Conservation (phyloP, 2,888 invertebrate species). For the Drosophila rubida region DNA sequence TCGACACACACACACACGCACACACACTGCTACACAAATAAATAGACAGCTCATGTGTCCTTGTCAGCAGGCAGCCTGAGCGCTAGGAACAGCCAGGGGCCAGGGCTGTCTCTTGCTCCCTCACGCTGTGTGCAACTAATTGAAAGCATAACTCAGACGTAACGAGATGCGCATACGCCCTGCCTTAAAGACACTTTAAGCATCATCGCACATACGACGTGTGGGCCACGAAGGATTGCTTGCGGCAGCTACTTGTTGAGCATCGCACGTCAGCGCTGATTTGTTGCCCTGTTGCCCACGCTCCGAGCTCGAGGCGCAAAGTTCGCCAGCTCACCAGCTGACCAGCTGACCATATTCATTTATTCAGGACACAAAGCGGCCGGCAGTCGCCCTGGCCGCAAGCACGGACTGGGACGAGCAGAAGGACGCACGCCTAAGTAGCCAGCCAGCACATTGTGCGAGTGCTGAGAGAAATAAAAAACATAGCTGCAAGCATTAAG, state of each 20-base stretch:
- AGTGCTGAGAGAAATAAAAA: slow-evolving; percentile 59
- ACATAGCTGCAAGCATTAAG: slow-evolving; percentile 60
- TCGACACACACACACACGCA: not conserved
- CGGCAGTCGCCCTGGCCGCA: not conserved
- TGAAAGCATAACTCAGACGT: slow-evolving; percentile 72
- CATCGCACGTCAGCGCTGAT: slow-evolving; percentile 38
- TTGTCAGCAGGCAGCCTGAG: slow-evolving; percentile 37
- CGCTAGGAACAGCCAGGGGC: slow-evolving; percentile 20
- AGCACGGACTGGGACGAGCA: not conserved
- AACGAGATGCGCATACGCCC: slow-evolving; percentile 61
- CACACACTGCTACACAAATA: not conserved
- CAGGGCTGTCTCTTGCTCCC: slow-evolving; percentile 40
- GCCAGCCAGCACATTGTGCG: slow-evolving; percentile 49
- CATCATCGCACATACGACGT: slow-evolving; percentile 53
- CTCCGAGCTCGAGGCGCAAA: slow-evolving; percentile 5
- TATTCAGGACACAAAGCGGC: slow-evolving; percentile 7
- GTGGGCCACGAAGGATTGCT: slow-evolving; percentile 16
- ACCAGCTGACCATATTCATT: slow-evolving; percentile 48
- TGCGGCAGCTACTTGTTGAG: slow-evolving; percentile 64
- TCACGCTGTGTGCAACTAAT: slow-evolving; percentile 53
- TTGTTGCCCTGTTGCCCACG: slow-evolving; percentile 28
- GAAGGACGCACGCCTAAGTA: slow-evolving; percentile 45
- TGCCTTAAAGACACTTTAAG: slow-evolving; percentile 43
- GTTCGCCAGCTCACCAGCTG: slow-evolving; percentile 57
- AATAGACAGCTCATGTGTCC: slow-evolving; percentile 31